Percentiles rank a stretch among this genome's conserved stretches.
phyloP scores from a whole-genome alignment of 2,797 vertebrate genomes.

The Agapornis canus region DNA sequence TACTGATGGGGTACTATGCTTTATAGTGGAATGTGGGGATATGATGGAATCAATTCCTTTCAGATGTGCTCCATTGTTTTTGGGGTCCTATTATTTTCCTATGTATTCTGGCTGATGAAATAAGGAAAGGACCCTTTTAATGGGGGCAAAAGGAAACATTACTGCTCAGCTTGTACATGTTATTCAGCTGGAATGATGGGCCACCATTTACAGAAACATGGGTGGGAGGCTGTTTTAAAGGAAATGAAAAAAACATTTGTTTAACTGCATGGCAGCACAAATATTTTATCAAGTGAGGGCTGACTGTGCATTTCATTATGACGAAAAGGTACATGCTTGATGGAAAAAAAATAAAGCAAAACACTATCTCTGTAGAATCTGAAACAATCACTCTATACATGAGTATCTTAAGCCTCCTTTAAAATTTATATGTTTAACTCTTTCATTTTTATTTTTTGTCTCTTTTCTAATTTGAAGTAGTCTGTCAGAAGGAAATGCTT shows the following conservation, averaged over 20 bases:
- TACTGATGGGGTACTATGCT: constrained; percentile 1
- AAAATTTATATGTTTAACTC: constrained; percentile 41
- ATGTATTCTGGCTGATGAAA: constrained; percentile 31
- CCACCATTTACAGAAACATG: constrained; percentile 75
- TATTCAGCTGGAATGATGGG: constrained; percentile 82
- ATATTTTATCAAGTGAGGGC: constrained; percentile 86
- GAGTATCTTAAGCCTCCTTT: constrained; percentile 79
- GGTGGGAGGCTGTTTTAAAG: constrained; percentile 79
- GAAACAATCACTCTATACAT: background rate
- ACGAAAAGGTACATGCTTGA: constrained; percentile 79
- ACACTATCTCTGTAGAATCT: background rate
- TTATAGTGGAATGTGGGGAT: constrained; percentile 33
- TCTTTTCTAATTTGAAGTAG: constrained; percentile 6
- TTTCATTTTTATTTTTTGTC: constrained; percentile 5
- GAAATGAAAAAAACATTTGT: constrained; percentile 84
- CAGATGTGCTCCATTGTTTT: constrained; percentile 20
- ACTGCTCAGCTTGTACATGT: constrained; percentile 77
- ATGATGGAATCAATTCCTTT: constrained; percentile 39
- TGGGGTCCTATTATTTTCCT: constrained; percentile 36
- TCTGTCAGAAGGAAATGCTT: background rate
- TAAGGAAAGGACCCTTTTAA: constrained; percentile 77
- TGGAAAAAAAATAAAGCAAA: background rate
- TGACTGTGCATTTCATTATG: constrained; percentile 80
- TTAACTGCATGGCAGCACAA: constrained; percentile 83
- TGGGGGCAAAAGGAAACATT: constrained; percentile 68